Conservation (phyloP, 2,797 vertebrate species). For the Fistularia tabacaria region DNA sequence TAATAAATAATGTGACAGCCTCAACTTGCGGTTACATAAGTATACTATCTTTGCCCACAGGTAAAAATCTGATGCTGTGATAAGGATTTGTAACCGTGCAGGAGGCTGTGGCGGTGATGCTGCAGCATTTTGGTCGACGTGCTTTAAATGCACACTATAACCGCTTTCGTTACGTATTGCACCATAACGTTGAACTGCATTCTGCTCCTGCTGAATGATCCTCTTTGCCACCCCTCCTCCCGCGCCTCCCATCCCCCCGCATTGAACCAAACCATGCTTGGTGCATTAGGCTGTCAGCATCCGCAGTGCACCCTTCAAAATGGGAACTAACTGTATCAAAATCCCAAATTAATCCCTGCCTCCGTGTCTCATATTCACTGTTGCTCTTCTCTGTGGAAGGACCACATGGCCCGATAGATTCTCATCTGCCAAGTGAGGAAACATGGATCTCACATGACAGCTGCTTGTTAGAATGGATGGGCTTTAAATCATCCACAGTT, state of each 20-base stretch:
- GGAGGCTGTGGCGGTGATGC: neutral
- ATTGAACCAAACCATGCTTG: constrained; percentile 76
- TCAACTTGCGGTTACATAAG: constrained; percentile 39
- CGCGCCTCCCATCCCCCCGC: constrained; percentile 58
- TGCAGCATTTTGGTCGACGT: constrained; percentile 7
- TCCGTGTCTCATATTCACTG: neutral
- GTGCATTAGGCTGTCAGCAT: constrained; percentile 72
- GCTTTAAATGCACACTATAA: constrained; percentile 26
- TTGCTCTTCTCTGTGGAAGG: neutral
- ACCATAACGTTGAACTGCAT: constrained; percentile 65
- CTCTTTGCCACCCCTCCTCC: constrained; percentile 50
- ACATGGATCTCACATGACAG: constrained; percentile 11
- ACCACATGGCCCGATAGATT: neutral
- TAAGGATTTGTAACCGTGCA: neutral
- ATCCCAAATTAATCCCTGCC: constrained; percentile 13
- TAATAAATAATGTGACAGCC: constrained; percentile 17
- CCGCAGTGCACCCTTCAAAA: constrained; percentile 71
- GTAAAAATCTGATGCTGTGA: constrained; percentile 9
- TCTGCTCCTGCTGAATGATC: constrained; percentile 68
- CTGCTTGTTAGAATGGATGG: neutral
- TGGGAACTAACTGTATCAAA: constrained; percentile 16
- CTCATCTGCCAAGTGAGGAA: constrained; percentile 6
- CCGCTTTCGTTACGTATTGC: constrained; percentile 55
- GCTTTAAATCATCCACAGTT: neutral
- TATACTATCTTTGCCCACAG: constrained; percentile 4